Base-by-base conservation (phyloP, 2,113 vertebrate species). In the Pedetes capensis region DNA sequence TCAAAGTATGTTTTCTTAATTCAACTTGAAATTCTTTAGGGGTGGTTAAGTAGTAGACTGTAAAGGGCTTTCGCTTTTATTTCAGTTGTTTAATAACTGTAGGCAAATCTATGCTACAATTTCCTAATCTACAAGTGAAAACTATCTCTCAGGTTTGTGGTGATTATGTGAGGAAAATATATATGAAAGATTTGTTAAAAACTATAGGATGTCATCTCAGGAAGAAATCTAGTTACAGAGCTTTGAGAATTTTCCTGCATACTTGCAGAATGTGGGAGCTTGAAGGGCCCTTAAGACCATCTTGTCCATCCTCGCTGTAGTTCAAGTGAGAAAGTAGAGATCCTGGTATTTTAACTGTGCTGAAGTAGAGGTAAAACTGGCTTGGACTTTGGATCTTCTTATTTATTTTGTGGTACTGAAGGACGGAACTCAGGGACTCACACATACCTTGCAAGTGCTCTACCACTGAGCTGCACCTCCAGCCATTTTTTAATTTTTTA, bases 1-100 rank as follows among this genome's bases (percentile, higher is more conserved):
- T 44, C 18, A 51, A 44, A 84, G 8, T 59, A 37, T 74, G 17
- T 71, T 92, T 92, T 87, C 68, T 68, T 83, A 59, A 72, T 37
- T 92, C 42, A 87, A 66, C 51, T 74, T 79, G 69, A 82, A 94
- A 79, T 84, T 91, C 25, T 93, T 74, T 64, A 79, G 76, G 34
- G 37, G n/a, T 64, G 39, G 8, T 63, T 55, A 82, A 79, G 29
- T 49, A 64, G 71, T 61, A 78, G 49, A 83, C 16, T 68, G 7
- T 55, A 63, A 81, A 80, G 57, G 59, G 6, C 16, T 23, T 57
- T 80, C 27, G 27, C 63, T 92, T 95, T 61, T 59, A 86, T 79
- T 57, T 87, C 17, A 75, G 17, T 87, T 78, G 64, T 63, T 66
- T 79, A 42, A 16, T 79, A 44, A 83, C 53, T 61, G 8, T 51